Evolutionary conservation across 2,797 vertebrate genomes (phyloP), one percentile per base, ranked within the genome.

Genomic region (Percopsis omiscomaycus): DNA sequence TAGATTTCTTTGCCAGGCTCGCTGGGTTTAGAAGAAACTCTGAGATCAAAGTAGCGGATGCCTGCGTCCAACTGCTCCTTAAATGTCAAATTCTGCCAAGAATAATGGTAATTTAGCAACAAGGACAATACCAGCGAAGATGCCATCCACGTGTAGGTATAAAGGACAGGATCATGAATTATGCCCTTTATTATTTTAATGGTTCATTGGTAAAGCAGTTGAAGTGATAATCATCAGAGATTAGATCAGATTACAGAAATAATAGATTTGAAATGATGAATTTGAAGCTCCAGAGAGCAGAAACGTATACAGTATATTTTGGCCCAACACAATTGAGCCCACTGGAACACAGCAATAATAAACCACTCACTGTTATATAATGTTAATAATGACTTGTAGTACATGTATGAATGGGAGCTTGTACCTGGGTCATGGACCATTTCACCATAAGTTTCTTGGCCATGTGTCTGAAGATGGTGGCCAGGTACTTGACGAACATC

Each of bases 401-500:
- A 37, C 32, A 5, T 37, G 32, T 37, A 32, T 32, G 3, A 32
- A 37, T 37, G 32, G 32, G 32, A 37, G 32, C 32, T 37, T 37
- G n/a, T 3, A 91, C 89, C 88, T 99, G 97, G 30, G 97, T 99
- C 88, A 99, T 95, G 57, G 97, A 98, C 97, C 97, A 99, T 80
- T 97, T 98, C 89, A 98, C 98, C 94, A 98, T 98, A 37, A 98
- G 89, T 77, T 95, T 98, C 82, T 96, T 99, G 57, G 96, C 95
- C 67, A 97, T 77, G 44, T 95, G 93, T 16, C 91, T 92, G 78
- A 94, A 94, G 82, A 98, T 92, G 53, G 89, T 93, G 64, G 94
- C 95, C 30, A 99, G 90, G 74, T 95, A 95, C 82, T 95, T 94
- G 59, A 99, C 94, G 4, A 93, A 93, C 5, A 79, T 86, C 71